phyloP scores from a whole-genome alignment of 2,113 vertebrate species.

The Engraulis encrasicolus region DNA sequence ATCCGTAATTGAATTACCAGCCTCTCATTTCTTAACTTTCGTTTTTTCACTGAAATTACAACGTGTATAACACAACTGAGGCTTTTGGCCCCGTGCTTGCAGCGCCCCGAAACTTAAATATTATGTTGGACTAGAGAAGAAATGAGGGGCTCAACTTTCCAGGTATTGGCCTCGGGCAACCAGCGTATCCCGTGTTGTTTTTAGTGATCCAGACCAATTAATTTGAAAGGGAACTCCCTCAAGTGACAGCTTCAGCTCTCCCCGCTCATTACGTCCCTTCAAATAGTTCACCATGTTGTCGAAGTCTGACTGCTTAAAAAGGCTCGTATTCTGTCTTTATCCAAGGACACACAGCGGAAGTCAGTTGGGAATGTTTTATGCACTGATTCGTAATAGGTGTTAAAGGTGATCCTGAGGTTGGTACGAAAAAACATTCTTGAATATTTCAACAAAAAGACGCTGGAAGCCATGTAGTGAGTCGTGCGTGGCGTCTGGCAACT shows the following conservation, averaged over 20 bases:
- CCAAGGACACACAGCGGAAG: neutral
- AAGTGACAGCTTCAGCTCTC: neutral
- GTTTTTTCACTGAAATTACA: neutral
- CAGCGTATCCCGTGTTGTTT: neutral
- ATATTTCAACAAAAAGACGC: constrained; percentile 28
- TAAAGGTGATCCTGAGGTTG: neutral
- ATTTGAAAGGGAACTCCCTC: constrained; percentile 1
- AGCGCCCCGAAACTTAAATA: constrained; percentile 17
- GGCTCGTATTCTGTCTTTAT: neutral
- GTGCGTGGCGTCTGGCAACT: constrained; percentile 8
- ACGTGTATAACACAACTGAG: neutral
- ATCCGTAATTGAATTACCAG: constrained; percentile 5
- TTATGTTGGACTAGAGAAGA: neutral
- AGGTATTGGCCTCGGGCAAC: neutral
- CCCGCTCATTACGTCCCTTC: neutral
- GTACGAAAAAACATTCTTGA: neutral
- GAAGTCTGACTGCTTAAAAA: neutral
- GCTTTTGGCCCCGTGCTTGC: neutral
- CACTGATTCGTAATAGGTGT: neutral
- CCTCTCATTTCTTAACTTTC: neutral
- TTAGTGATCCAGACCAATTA: neutral
- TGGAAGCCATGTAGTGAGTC: neutral
- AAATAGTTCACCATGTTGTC: neutral
- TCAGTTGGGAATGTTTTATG: neutral
- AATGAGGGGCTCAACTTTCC: neutral